Evolutionary conservation across 2,797 vertebrate species (phyloP).

Genomic region (Acrossocheilus wenchowensis): DNA sequence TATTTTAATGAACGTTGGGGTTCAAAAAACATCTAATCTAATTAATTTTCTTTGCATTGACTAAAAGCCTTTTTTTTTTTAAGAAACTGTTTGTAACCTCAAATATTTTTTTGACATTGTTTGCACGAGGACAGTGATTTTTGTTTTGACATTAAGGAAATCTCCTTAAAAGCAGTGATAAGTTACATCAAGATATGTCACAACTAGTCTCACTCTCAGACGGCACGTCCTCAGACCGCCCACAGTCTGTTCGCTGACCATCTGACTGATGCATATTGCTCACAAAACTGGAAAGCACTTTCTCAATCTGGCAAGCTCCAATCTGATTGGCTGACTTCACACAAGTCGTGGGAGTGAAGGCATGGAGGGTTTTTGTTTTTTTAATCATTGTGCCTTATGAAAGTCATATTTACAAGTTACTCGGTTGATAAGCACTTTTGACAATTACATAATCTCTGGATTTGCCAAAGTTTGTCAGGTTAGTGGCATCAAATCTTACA

Average conservation of each 20-base stretch:
- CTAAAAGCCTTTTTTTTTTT: neutral
- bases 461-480: neutral
- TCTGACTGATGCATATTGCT: conserved; percentile 39
- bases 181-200: conserved; percentile 21
- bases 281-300: conserved; percentile 28
- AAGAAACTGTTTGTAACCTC: neutral
- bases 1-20: neutral
- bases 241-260: conserved; percentile 36
- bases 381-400: neutral
- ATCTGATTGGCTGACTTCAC: conserved; percentile 24
- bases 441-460: neutral
- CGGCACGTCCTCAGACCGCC: conserved; percentile 3
- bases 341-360: conserved; percentile 13
- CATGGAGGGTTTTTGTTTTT: neutral
- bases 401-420: conserved; percentile 4
- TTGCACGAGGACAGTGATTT: neutral
- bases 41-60: neutral
- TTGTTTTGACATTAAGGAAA: neutral
- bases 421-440: neutral
- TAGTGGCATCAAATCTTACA: neutral
- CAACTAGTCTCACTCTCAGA: conserved; percentile 27
- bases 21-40: neutral
- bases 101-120: neutral
- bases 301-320: conserved; percentile 24
- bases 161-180: neutral